Evolutionary conservation across 2,113 vertebrate species (phyloP), one percentile per base, ranked within the genome.

Genomic region (Rhinolophus sinicus): DNA sequence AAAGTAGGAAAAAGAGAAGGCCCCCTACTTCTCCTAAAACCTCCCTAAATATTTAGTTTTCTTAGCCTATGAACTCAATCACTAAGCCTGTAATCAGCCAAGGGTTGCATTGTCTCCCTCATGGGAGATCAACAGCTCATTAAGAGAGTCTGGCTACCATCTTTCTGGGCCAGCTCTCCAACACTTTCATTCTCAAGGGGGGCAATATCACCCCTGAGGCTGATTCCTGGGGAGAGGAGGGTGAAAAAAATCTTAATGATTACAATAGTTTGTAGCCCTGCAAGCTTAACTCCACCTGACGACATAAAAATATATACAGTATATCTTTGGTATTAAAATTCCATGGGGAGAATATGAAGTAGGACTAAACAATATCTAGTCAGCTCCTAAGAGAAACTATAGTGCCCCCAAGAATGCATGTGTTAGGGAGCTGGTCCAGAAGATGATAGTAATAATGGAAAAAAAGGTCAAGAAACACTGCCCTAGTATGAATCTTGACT

Each of bases 21-120:
- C 1, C 5, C 1, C 1, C 24, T 11, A 3, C 5, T 3, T 16
- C 13, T 72, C 35, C 30, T 28, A 35, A 76, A n/a, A n/a, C 15
- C 12, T 40, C 4, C 64, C 35, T 70, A 16, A 82, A 35, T 47
- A 67, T 60, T 93, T 38, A 19, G 8, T 35, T 94, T 16, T 50
- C n/a, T 26, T 30, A 81, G 24, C 21, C 33, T 64, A 54, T 40
- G 54, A 24, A 58, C 19, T 69, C 65, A 44, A 38, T 8, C n/a
- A 47, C 4, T 58, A 7, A 22, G 1, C 6, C 88, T 21, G 0
- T 92, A n/a, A 28, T 52, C n/a, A 56, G 72, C 7, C 65, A 77
- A 28, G 18, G 33, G 3, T 70, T 28, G 50, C 3, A 11, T 33
- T 30, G 19, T 73, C 16, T n/a, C 24, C 2, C 22, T 26, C 30